Conservation (phyloP, 64 coral and sea anemone genomes). For the Stichodactyla helianthus region DNA sequence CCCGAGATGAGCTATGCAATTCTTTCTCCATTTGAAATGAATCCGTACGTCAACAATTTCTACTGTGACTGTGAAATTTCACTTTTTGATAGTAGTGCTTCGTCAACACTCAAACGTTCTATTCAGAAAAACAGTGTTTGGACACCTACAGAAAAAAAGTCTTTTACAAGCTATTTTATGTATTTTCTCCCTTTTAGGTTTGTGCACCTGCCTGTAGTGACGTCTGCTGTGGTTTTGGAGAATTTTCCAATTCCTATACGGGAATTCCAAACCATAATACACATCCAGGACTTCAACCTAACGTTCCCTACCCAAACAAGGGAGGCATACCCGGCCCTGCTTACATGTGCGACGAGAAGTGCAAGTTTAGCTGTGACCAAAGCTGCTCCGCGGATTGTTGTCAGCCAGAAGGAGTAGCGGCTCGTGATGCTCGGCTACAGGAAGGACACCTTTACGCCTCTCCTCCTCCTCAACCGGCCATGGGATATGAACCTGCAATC, state of each 20-base stretch:
- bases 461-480: constrained; percentile 5
- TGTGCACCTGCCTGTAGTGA: constrained; percentile 78
- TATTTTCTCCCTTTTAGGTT: constrained; percentile 24
- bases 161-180: too few relatives aligned
- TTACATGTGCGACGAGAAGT: constrained; percentile 70
- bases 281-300: constrained; percentile 42
- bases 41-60: too few relatives aligned
- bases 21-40: too few relatives aligned
- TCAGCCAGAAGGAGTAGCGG: constrained; percentile 46
- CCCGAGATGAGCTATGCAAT: too few relatives aligned
- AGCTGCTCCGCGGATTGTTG: constrained; percentile 67
- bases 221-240: constrained; percentile 55
- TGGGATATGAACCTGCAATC: constrained; percentile 4
- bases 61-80: too few relatives aligned
- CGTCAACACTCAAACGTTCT: too few relatives aligned
- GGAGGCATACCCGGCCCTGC: constrained; percentile 45
- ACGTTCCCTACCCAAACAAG: constrained; percentile 64
- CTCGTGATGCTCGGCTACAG: constrained; percentile 18
- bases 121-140: too few relatives aligned
- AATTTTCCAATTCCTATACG: constrained; percentile 11
- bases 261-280: constrained; percentile 16
- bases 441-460: neutral
- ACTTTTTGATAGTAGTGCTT: too few relatives aligned
- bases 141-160: too few relatives aligned
- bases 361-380: constrained; percentile 62